Base-by-base conservation (phyloP, 2,113 vertebrate species). In the Cettia cetti region DNA sequence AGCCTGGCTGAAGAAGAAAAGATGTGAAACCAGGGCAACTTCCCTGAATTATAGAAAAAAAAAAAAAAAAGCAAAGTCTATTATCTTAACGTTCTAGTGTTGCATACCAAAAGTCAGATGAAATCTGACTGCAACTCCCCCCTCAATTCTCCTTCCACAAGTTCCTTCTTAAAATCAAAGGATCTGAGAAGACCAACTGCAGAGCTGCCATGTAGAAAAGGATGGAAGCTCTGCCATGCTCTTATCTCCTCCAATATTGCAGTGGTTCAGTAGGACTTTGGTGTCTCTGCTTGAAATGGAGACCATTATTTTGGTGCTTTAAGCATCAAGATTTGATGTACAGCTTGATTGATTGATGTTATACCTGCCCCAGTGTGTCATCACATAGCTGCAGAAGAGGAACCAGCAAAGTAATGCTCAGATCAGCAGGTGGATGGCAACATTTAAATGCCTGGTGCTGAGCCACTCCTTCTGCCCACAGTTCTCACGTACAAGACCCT, bases 361-460 rank as follows among this genome's bases (percentile, higher is more conserved):
- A 12, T 19, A 16, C 16, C 23, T 70, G 17, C 30, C 20, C 4
- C 12, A 53, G 3, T 7, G 30, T 84, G 93, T 69, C 61, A 52
- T 74, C 86, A 72, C 50, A 69, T 15, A 81, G 39, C 75, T 72
- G 56, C 64, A 72, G 91, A 90, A 79, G 91, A 24, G 50, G 45
- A 94, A 88, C 87, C 77, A 80, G 71, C 60, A 90, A 56, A 63
- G 31, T 4, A 8, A 28, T 11, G 28, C 33, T 84, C 56, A 18
- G 61, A 3, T 47, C 1, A 2, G 39, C 45, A 54, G 45, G 28
- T 74, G 86, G 60, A 54, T 66, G 82, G 76, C 75, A 81, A 42
- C 37, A 66, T 78, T 94, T 90, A 82, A 95, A 80, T 60, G 71
- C 47, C 68, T 79, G 24, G 37, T 52, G 82, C 78, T 82, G 42